Base-by-base conservation (phyloP, 2,888 invertebrate genomes). In the Labia minor region DNA sequence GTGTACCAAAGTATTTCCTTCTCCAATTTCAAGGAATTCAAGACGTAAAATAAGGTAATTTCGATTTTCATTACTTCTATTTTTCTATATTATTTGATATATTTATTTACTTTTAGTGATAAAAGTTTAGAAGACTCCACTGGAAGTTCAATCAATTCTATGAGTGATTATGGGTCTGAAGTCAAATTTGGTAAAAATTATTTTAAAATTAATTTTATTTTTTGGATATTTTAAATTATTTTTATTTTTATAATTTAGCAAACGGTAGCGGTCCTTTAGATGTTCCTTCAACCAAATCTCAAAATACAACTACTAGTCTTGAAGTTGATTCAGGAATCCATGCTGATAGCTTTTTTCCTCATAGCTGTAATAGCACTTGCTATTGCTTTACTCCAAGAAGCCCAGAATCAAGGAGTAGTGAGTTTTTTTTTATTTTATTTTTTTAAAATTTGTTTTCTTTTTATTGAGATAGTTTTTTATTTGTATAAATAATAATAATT, bases 1-100 rank as follows among this genome's bases (percentile, higher is more conserved):
- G 77, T 72, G 80, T 37, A 79, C 79, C 33, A 78, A 79, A 73
- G 78, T 80, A 1, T 79, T 79, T 68, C 73, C 73, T 20, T 73
- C 74, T 3, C 75, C 74, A n/a, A 67, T n/a, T 16, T 4, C 49
- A 3, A 4, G 49, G 14, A 49, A 49, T 49, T 49, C 49, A 11
- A 4, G 49, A 10, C 49, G 49, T 2, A 49, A 49, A 49, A 49
- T 49, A 8, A 49, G 49, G 49, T 49, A 16, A 49, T 11, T 49
- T 26, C 26, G 26, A 26, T 8, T 26, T 26, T 26, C 4, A 3
- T 8, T 3, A 26, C 26, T 26, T 26, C 26, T 26, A 63, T 1
- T 33, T 10, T 14, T 19, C 26, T 62, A 6, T n/a, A 62, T 66
- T 20, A 61, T 16, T 66, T 49, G 14, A 49, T 49, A 16, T 66